phyloP scores from a whole-genome alignment of 2,113 vertebrate genomes.

The Sporophila hypoxantha region DNA sequence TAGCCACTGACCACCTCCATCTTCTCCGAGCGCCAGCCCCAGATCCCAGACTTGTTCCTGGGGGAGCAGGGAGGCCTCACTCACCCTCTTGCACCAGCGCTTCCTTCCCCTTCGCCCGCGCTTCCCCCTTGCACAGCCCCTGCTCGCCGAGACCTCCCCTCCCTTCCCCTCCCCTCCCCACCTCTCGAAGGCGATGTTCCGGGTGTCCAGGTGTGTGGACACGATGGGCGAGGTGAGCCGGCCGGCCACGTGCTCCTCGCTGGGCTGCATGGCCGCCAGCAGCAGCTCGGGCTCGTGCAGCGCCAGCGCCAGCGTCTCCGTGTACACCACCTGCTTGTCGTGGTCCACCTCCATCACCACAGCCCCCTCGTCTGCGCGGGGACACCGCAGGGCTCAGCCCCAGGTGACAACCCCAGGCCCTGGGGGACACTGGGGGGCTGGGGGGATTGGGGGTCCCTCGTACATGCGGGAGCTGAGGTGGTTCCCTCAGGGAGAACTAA shows the following conservation, averaged over 20 bases:
- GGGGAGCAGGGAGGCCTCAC: background rate
- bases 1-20: constrained; percentile 89
- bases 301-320: constrained; percentile 81
- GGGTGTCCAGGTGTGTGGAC: constrained; percentile 92
- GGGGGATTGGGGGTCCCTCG: rapidly evolving
- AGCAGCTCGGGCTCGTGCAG: constrained; percentile 83
- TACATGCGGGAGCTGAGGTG: background rate
- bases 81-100: background rate
- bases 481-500: background rate
- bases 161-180: background rate
- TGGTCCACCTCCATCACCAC: constrained; percentile 97
- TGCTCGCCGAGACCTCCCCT: rapidly evolving
- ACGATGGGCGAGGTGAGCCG: constrained; percentile 90
- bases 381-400: rapidly evolving
- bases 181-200: constrained; percentile 93
- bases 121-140: rapidly evolving
- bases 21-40: constrained; percentile 97
- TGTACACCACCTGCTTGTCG: constrained; percentile 93
- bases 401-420: rapidly evolving
- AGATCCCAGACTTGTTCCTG: constrained; percentile 95
- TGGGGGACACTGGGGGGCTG: background rate
- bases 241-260: constrained; percentile 88
- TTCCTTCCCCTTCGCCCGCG: rapidly evolving
- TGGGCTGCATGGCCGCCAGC: constrained; percentile 89
- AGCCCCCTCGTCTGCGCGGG: constrained; percentile 78